A percentile compares a stretch with the other conserved stretches of the same genome.
These are phyloP conservation scores for Paedocypris micromegethes DNA, from an alignment of 2,797 vertebrate species.

Conservation along the genomic window DNA sequence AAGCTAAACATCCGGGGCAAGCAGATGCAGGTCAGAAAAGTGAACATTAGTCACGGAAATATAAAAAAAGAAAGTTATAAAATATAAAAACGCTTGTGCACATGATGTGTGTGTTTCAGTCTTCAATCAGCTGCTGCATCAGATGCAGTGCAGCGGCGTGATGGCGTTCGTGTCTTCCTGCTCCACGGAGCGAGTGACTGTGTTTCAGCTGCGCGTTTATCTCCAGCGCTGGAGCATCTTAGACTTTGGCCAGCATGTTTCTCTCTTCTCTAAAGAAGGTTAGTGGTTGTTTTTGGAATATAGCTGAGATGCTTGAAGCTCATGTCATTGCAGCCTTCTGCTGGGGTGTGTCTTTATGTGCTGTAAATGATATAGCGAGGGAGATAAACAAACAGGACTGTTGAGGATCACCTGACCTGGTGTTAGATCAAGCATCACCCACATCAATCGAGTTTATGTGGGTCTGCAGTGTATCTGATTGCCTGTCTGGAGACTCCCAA, in stretches of 20 bases:
- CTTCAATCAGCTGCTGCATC: conserved; percentile 74
- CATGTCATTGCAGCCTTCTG: too few species aligned
- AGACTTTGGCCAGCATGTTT: conserved; percentile 82
- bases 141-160: conserved; percentile 71
- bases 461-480: conserved; percentile 72
- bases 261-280: conserved; percentile 87
- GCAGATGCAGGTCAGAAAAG: conserved; percentile 77
- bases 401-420: too few species aligned
- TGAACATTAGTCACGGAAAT: too few species aligned
- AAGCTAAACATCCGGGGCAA: conserved; percentile 84
- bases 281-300: conserved; percentile 1
- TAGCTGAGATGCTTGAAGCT: too few species aligned
- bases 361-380: too few species aligned
- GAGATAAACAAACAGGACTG: too few species aligned
- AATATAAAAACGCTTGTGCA: background rate
- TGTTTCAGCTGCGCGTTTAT: conserved; percentile 85
- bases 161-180: conserved; percentile 55
- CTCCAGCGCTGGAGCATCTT: conserved; percentile 72
- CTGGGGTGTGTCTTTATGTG: too few species aligned
- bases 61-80: too few species aligned
- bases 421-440: too few species aligned
- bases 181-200: conserved; percentile 66
- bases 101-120: conserved; percentile 59
- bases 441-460: too few species aligned
- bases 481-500: conserved; percentile 75